Base-by-base conservation (phyloP, 2,113 vertebrate genomes). In the Collichthys lucidus region DNA sequence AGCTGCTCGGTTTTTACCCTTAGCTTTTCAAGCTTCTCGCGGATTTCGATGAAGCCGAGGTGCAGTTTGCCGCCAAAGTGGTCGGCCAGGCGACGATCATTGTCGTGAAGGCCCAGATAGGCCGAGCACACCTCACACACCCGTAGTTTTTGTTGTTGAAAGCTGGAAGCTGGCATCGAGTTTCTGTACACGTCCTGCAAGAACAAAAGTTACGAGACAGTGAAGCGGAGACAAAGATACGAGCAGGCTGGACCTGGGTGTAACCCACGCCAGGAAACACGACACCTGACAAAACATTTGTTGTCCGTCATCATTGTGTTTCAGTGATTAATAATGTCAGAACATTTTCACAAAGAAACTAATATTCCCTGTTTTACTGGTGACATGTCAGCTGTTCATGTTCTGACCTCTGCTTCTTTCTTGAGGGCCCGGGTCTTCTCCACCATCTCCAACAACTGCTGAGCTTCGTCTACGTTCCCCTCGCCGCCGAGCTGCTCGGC, bases 81-180 rank as follows among this genome's bases (percentile, higher is more conserved):
- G 93, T 99, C 98, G 53, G 98, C 98, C 76, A 99, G 94, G 66
- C 98, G 95, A 2, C 98, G 96, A 83, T 99, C 98, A 44, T 99
- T 99, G 93, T 99, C 98, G 80, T 99, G 98, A 81, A 99, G 97
- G 84, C 98, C 98, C 91, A 99, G 94, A 80, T 99, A 99, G 60
- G 98, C 98, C 0, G 98, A 99, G 90, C 98, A 99, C 46, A 99
- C 98, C 91, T 99, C 98, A 91, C 98, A 99, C 60, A 99, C 98
- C 1, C 98, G 92, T 47, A 99, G 95, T 88, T 99, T 99, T 93
- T 99, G 98, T 90, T 99, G 98, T 46, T 99, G 98, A 89, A 99
- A 99, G 93, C 98, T 99, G 82, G 98, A 99, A 46, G 98, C 98
- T 52, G 98, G 98, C 98, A 99, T 99, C 1, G 98, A 99, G 94